Evolutionary conservation across 2,888 invertebrate genomes (phyloP), one percentile per base, ranked within the genome.

Genomic region (Leptogaster cylindrica): DNA sequence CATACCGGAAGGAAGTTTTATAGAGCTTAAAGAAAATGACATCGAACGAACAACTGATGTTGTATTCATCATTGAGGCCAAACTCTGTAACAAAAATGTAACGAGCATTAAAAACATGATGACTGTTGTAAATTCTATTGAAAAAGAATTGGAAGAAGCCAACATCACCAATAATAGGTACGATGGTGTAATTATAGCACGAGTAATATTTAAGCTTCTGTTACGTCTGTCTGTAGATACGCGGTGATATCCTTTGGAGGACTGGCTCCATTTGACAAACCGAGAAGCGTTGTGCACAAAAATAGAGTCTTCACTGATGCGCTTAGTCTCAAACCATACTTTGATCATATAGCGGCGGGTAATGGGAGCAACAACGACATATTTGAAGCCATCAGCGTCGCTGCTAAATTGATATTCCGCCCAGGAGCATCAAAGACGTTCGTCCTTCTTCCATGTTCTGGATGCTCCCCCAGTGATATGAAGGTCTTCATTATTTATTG

Each of bases 21-120:
- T 88, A 61, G 84, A 86, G 64, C 78, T 92, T n/a, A 82, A 86
- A 48, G 85, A 84, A 31, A 75, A 79, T 10, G 76, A 79, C 16
- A 83, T 89, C 4, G 89, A 88, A 0, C 84, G 82, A 70, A 89
- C 91, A 3, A 89, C 90, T 2, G 97, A 97, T 80, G 84, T 95
- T 0, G 92, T 96, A 63, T 92, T 97, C 78, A 87, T 97, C 63
- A 85, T 96, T 0, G 95, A 97, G 76, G 93, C 94, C 1, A 90
- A 91, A 73, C 82, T 84, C 3, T 96, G 96, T 78, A 96, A 95
- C 81, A 83, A 83, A 70, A 87, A 89, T 72, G 78, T 92, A 1
- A 83, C 85, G 33, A 84, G 83, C 67, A 84, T 82, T 64, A 88
- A 87, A 74, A 91, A 88, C 73, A 85, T 93, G 58, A 89, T 89